Percentiles rank a stretch among this genome's conserved stretches.
Conservation (phyloP, 1,140 invertebrate species). For the Pachyrhynchus sulphureomaculatus region DNA sequence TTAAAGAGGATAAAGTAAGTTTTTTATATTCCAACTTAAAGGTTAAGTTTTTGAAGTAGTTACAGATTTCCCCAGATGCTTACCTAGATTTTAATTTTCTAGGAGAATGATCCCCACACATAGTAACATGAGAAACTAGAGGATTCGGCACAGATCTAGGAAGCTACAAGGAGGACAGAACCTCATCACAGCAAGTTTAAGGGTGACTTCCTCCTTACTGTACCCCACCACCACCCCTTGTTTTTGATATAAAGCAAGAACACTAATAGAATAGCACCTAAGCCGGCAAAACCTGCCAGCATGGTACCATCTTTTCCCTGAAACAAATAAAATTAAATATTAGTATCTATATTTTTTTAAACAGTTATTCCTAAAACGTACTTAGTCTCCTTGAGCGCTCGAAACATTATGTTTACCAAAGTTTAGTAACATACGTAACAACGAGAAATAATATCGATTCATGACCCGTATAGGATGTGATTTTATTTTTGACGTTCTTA, state of each 20-base stretch:
- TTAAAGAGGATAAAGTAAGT: no score
- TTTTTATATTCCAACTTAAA: no score
- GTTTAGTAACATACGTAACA: no score
- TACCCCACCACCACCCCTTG: constrained; percentile 70
- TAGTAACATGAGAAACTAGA: constrained; percentile 46
- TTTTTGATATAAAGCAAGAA: constrained; percentile 80
- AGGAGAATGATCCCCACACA: constrained; percentile 21
- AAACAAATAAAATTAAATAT: constrained; percentile 42
- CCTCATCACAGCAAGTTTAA: constrained; percentile 61
- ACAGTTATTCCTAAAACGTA: no score
- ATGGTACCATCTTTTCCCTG: constrained; percentile 78
- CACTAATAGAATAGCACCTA: constrained; percentile 73
- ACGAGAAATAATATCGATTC: no score
- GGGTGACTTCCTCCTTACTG: constrained; percentile 55
- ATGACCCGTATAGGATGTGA: no score
- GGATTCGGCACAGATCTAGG: constrained; percentile 54
- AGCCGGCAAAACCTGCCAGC: constrained; percentile 73
- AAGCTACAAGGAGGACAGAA: constrained; percentile 52
- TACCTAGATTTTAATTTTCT: constrained; percentile 48
- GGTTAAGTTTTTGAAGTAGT: not conserved
- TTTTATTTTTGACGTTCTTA: no score
- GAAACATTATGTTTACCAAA: no score
- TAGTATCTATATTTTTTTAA: no score
- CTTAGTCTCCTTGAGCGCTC: no score
- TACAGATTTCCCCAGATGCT: constrained; percentile 1